Percentiles rank a stretch among this genome's conserved stretches.
phyloP scores from a whole-genome alignment of 2,888 invertebrate species.

The Macrostomum cliftonense region DNA sequence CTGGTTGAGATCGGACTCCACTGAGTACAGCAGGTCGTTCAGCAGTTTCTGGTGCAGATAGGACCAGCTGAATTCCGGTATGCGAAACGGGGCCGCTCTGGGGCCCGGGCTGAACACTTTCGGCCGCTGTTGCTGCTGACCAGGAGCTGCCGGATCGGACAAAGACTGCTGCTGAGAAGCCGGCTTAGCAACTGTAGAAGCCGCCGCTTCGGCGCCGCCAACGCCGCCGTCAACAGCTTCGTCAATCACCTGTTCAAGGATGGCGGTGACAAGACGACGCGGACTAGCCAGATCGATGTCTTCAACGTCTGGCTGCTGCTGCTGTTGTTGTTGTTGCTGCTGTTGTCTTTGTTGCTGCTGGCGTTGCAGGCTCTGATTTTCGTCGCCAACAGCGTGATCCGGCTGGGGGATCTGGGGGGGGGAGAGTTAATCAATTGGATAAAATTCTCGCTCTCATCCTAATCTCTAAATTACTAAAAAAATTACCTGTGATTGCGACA shows the following conservation, averaged over 20 bases:
- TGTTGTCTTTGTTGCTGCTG: no score
- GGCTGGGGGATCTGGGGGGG: constrained; percentile 16
- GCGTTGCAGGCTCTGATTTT: constrained; percentile 1
- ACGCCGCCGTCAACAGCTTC: constrained; percentile 4
- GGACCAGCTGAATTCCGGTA: constrained; percentile 99
- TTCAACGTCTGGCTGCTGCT: not conserved
- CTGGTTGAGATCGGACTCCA: constrained; percentile 68
- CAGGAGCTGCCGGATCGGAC: not conserved
- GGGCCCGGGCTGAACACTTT: constrained; percentile 22
- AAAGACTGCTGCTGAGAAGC: constrained; percentile 6
- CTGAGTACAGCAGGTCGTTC: constrained; percentile 79
- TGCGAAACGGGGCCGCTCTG: constrained; percentile 55
- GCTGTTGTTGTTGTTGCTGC: constrained; percentile 9
- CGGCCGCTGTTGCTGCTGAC: constrained; percentile 3
- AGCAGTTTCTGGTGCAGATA: constrained; percentile 87
- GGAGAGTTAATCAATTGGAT: no score
- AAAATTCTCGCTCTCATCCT: no score
- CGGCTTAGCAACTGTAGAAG: constrained; percentile 7
- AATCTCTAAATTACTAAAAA: not conserved
- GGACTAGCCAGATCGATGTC: not conserved
- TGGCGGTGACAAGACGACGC: not conserved
- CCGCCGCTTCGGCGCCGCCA: not conserved
- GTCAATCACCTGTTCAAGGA: constrained; percentile 11
- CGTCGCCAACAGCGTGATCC: constrained; percentile 5
- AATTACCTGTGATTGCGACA: constrained; percentile 48